Conservation (phyloP, 2,113 vertebrate species). For the Ochotona princeps region DNA sequence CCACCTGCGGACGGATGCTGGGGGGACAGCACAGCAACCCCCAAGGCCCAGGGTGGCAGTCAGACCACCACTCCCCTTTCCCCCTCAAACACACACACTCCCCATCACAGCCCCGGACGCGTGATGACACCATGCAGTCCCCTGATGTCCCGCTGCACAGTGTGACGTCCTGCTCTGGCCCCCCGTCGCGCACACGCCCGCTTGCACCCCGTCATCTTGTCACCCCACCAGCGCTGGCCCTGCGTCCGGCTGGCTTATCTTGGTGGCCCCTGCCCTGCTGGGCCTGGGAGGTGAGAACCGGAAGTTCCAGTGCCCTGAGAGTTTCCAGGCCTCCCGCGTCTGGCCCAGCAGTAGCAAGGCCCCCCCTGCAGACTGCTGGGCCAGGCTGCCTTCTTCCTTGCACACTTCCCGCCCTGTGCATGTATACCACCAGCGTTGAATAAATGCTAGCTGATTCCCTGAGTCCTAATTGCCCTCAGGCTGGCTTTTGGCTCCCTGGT, state of each 20-base stretch:
- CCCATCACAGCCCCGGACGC: background rate
- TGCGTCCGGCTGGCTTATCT: background rate
- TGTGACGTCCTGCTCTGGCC: no score
- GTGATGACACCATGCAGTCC: no score
- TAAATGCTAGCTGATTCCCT: slow-evolving; percentile 42
- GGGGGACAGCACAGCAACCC: no score
- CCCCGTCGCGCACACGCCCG: background rate
- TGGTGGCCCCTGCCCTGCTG: background rate
- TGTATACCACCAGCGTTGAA: slow-evolving; percentile 14
- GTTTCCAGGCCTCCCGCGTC: background rate
- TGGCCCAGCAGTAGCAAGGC: background rate
- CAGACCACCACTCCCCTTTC: no score
- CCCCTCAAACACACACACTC: no score
- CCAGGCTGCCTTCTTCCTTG: fast-evolving
- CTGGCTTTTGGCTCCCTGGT: background rate
- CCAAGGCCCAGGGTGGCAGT: no score
- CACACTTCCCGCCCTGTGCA: no score
- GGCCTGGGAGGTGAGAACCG: background rate
- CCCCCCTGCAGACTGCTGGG: background rate
- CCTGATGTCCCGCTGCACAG: no score
- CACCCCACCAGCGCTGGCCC: no score
- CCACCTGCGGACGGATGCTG: background rate
- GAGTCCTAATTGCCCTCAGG: no score
- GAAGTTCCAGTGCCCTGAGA: background rate
- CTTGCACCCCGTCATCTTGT: background rate